Evolutionary conservation across 2,797 vertebrate genomes (phyloP).

Genomic region (Falco columbarius): DNA sequence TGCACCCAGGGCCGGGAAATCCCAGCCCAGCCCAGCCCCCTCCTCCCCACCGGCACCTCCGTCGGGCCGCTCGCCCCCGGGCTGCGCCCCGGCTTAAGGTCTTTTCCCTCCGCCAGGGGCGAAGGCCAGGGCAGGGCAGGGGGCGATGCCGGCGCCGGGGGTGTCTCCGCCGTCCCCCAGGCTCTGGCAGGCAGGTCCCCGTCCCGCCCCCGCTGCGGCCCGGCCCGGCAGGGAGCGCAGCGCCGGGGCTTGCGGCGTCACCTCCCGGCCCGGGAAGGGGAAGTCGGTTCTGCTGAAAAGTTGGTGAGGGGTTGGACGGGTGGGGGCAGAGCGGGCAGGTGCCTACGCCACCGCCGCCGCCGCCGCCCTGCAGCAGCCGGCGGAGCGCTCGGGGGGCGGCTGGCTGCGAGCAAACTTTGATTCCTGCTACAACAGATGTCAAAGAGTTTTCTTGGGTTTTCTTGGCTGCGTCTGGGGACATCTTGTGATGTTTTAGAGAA

Average conservation of each 20-base stretch:
- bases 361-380: background rate
- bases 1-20: no score
- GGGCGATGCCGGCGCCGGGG: background rate
- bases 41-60: background rate
- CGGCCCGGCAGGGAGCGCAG: background rate
- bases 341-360: background rate
- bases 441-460: slow-evolving; percentile 72
- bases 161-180: background rate
- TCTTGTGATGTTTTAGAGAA: slow-evolving; percentile 82
- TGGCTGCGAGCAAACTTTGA: slow-evolving; percentile 50
- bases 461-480: slow-evolving; percentile 83
- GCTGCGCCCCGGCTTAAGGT: background rate
- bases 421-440: slow-evolving; percentile 78
- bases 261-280: background rate
- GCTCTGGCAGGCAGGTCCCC: background rate
- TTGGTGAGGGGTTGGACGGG: background rate
- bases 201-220: background rate
- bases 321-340: background rate
- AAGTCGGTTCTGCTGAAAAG: slow-evolving; percentile 29
- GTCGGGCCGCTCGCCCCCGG: no score
- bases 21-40: no score
- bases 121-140: background rate
- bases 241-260: background rate
- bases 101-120: background rate
- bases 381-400: background rate